phyloP scores from a whole-genome alignment of 2,888 invertebrate genomes.

The Ophioninae sp. region DNA sequence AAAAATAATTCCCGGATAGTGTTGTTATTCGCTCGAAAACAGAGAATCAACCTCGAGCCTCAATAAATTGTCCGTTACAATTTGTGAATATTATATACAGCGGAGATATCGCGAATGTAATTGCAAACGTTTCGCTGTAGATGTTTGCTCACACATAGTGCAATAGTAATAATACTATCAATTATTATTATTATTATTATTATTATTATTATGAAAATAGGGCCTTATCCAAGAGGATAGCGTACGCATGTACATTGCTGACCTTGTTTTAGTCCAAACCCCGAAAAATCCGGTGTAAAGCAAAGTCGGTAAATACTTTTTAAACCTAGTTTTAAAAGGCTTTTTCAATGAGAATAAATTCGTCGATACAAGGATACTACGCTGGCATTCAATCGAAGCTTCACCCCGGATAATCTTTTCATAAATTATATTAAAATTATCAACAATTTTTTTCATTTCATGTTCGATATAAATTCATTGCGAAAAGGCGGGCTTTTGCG shows the following conservation, averaged over 20 bases:
- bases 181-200: slow-evolving; percentile 21
- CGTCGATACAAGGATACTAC: background rate
- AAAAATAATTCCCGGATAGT: slow-evolving; percentile 9
- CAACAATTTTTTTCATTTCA: too few relatives aligned
- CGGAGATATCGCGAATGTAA: slow-evolving; percentile 17
- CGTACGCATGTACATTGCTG: background rate
- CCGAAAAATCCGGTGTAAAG: background rate
- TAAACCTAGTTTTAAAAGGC: background rate
- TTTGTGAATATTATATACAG: slow-evolving; percentile 32
- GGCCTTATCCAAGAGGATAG: background rate
- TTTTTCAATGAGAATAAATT: background rate
- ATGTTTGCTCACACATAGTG: slow-evolving; percentile 28
- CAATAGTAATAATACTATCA: slow-evolving; percentile 9
- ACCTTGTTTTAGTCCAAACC: background rate
- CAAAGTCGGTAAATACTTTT: background rate
- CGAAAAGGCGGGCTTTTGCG: too few relatives aligned
- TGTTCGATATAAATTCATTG: too few relatives aligned
- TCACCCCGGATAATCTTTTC: background rate
- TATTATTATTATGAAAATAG: slow-evolving; percentile 4
- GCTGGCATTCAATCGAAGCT: background rate
- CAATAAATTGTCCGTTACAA: slow-evolving; percentile 11
- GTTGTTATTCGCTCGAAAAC: slow-evolving; percentile 5
- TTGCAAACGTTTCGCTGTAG: slow-evolving; percentile 7
- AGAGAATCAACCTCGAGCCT: background rate
- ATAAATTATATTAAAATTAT: background rate